phyloP scores from a whole-genome alignment of 2,113 vertebrate genomes.

The Pterocles gutturalis region DNA sequence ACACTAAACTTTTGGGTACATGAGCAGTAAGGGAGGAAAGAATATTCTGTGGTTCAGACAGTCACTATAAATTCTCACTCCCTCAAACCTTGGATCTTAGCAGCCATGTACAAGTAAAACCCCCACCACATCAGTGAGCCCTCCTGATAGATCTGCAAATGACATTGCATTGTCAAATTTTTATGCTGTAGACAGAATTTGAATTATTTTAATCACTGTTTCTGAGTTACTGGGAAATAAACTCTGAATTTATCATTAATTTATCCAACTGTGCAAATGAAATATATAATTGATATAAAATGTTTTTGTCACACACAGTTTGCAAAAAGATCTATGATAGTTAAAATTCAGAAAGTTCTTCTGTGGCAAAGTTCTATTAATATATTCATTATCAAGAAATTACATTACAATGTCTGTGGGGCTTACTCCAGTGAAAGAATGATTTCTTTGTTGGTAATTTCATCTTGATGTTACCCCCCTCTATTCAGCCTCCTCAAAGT shows the following conservation, averaged over 20 bases:
- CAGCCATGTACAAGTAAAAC: background rate
- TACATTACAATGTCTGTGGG: slow-evolving; percentile 42
- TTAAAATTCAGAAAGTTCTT: slow-evolving; percentile 41
- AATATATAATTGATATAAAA: slow-evolving; percentile 64
- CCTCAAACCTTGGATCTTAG: background rate
- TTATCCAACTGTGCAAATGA: slow-evolving; percentile 64
- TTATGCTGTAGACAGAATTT: slow-evolving; percentile 9
- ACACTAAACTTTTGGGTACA: accelerated
- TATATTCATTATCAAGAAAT: slow-evolving; percentile 56
- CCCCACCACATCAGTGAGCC: background rate
- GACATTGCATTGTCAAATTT: background rate
- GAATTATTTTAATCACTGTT: slow-evolving; percentile 56
- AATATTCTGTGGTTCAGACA: background rate
- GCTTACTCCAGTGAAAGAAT: slow-evolving; percentile 36
- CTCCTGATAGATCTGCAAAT: background rate
- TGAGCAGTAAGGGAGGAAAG: background rate
- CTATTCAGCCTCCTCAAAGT: background rate
- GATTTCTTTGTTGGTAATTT: slow-evolving; percentile 59
- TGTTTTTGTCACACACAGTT: slow-evolving; percentile 46
- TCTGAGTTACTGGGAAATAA: slow-evolving; percentile 46
- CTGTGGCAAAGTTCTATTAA: slow-evolving; percentile 43
- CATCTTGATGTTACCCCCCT: background rate
- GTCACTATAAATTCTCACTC: background rate
- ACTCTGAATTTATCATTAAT: slow-evolving; percentile 47
- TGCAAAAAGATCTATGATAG: slow-evolving; percentile 35